Conservation (phyloP, 1,140 invertebrate species). For the Lithobius niger region DNA sequence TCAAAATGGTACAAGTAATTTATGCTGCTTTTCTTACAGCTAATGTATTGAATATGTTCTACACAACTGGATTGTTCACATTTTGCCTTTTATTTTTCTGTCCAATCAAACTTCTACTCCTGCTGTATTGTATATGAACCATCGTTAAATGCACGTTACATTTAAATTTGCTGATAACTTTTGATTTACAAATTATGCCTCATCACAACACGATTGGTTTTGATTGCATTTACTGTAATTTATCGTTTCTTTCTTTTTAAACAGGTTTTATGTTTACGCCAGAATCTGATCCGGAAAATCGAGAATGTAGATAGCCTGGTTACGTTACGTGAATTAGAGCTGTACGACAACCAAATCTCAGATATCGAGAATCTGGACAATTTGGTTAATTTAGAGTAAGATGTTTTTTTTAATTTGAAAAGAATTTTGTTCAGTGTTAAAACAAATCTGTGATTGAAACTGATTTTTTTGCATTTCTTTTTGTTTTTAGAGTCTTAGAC, state of each 20-base stretch:
- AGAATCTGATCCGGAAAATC: constrained; percentile 92
- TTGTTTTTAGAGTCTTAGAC: constrained; percentile 64
- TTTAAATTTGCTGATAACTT: no score
- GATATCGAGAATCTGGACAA: constrained; percentile 75
- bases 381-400: constrained; percentile 81
- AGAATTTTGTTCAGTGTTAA: not conserved
- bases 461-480: constrained; percentile 15
- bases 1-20: no score
- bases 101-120: no score
- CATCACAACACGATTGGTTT: no score
- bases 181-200: no score
- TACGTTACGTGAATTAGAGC: constrained; percentile 70
- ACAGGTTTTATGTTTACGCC: constrained; percentile 67
- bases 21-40: no score
- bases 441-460: not conserved
- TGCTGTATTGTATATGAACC: no score
- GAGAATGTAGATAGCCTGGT: constrained; percentile 63
- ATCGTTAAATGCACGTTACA: no score
- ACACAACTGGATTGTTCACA: no score
- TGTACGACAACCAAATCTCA: constrained; percentile 93
- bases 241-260: constrained; percentile 16
- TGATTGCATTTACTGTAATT: no score
- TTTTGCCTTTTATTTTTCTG: no score
- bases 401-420: constrained; percentile 19
- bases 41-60: no score